These are phyloP conservation scores for Clupea harengus DNA, from an alignment of 2,113 vertebrate species.

Conservation along the genomic window DNA sequence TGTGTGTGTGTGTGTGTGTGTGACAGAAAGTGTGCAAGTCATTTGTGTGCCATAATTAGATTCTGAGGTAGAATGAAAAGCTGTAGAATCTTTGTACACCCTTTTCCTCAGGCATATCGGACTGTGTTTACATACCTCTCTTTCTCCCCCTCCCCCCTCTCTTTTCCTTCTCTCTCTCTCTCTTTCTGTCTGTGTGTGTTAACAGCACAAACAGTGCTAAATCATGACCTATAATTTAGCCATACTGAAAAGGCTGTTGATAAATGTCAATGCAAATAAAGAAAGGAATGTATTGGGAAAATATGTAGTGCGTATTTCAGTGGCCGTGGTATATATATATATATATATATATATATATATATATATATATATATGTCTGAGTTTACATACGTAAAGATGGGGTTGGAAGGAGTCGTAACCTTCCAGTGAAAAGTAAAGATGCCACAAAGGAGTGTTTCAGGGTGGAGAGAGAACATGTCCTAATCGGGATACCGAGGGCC, in stretches of 20 bases:
- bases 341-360: no score
- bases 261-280: not conserved
- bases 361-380: not conserved
- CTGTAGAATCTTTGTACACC: not conserved
- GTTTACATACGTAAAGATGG: not conserved
- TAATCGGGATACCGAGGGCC: not conserved
- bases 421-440: conserved; percentile 49
- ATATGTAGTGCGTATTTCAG: not conserved
- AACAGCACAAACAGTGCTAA: not conserved
- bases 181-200: not conserved
- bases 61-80: not conserved
- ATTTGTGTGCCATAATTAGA: not conserved
- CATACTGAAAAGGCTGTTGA: not conserved
- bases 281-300: not conserved
- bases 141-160: not conserved
- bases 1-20: not conserved
- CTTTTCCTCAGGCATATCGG: not conserved
- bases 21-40: not conserved
- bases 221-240: not conserved
- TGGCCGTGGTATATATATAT: no score
- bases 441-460: conserved; percentile 37
- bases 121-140: not conserved
- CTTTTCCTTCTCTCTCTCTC: not conserved
- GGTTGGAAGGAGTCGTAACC: not conserved
- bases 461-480: not conserved